These are phyloP conservation scores for Brachyhypopomus occidentalis DNA, from an alignment of 2,113 vertebrate species.

Conservation along the genomic window DNA sequence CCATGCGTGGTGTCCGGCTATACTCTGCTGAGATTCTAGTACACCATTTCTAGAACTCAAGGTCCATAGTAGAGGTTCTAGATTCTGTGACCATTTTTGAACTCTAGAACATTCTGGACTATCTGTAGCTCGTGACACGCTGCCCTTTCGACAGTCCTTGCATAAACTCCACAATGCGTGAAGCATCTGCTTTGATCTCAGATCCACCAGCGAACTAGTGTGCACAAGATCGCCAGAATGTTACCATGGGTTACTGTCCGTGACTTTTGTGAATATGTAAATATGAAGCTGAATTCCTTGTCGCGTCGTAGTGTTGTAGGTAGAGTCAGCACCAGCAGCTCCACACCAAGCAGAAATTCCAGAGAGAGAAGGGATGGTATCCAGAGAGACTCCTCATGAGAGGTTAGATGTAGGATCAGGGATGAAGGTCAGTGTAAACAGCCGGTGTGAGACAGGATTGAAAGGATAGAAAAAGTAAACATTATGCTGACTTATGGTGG, in stretches of 20 bases:
- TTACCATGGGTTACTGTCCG: not conserved
- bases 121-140: too few relatives aligned
- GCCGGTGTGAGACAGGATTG: too few relatives aligned
- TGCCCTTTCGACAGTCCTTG: too few relatives aligned
- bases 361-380: too few relatives aligned
- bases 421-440: too few relatives aligned
- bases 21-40: conserved; percentile 9
- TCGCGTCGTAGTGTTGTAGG: not conserved
- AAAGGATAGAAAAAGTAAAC: too few relatives aligned
- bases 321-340: conserved; percentile 42
- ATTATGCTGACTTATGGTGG: too few relatives aligned
- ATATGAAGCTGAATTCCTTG: not conserved
- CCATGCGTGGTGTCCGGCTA: not conserved
- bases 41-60: not conserved
- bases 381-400: too few relatives aligned
- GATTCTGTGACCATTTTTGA: not conserved
- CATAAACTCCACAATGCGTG: not conserved
- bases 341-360: too few relatives aligned
- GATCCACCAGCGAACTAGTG: not conserved
- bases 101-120: too few relatives aligned
- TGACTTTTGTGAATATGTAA: conserved; percentile 39
- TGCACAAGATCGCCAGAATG: not conserved
- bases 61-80: not conserved
- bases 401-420: too few relatives aligned
- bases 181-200: not conserved